Conservation (phyloP, 2,888 invertebrate species). For the Cephus pulcher region DNA sequence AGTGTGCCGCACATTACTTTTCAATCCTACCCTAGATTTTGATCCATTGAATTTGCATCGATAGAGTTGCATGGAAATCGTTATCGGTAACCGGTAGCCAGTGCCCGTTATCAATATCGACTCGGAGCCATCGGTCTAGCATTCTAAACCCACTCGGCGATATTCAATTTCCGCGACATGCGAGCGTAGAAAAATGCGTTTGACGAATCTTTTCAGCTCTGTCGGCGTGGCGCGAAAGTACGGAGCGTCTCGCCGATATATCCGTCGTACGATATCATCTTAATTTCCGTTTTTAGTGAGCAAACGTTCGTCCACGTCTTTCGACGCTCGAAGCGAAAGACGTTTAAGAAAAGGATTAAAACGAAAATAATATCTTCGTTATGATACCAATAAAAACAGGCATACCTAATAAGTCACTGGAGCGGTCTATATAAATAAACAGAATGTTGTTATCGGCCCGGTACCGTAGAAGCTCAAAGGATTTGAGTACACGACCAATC, state of each 20-base stretch:
- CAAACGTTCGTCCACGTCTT: not conserved
- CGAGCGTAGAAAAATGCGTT: not conserved
- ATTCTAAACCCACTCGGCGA: conserved; percentile 16
- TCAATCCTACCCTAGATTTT: not conserved
- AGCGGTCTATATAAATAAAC: not conserved
- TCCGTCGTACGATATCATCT: not conserved
- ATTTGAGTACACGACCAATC: not conserved
- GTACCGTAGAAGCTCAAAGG: not conserved
- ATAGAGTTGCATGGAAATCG: not conserved
- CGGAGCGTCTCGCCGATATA: not conserved
- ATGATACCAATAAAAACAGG: not conserved
- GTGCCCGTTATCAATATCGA: not conserved
- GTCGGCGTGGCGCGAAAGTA: conserved; percentile 20
- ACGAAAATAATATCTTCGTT: not conserved
- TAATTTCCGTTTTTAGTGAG: conserved; percentile 1
- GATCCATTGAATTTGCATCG: not conserved
- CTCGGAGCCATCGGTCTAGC: not conserved
- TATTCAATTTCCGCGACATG: conserved; percentile 43
- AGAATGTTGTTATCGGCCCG: not conserved
- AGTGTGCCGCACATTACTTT: not conserved
- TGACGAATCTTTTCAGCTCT: conserved; percentile 27
- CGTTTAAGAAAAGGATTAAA: not conserved
- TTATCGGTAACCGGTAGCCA: not conserved
- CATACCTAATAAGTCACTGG: not conserved
- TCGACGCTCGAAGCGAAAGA: not conserved